A percentile compares a stretch with the other conserved stretches of the same genome.
phyloP scores from a whole-genome alignment of 2,113 vertebrate species.

The Thymallus thymallus region DNA sequence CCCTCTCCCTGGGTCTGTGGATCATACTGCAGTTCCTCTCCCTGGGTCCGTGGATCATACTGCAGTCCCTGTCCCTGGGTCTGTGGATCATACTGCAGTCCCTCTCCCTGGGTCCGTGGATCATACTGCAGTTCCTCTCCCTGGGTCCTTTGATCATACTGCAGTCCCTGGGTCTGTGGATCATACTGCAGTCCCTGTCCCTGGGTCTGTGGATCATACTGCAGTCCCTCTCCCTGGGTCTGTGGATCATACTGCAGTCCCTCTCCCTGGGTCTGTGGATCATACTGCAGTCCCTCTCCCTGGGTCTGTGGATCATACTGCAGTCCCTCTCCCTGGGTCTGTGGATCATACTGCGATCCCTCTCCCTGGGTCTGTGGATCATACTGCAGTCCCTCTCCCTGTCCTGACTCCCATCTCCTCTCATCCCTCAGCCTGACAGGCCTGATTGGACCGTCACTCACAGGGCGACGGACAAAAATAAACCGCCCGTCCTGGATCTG shows the following conservation, averaged over 20 bases:
- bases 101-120: constrained; percentile 56
- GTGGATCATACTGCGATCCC: constrained; percentile 60
- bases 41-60: constrained; percentile 61
- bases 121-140: constrained; percentile 54
- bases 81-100: constrained; percentile 61
- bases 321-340: constrained; percentile 48
- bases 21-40: constrained; percentile 58
- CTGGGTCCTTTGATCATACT: too few relatives aligned
- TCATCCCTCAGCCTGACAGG: constrained; percentile 64
- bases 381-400: constrained; percentile 46
- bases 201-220: constrained; percentile 62
- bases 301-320: constrained; percentile 62
- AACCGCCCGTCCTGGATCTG: constrained; percentile 42
- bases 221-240: constrained; percentile 48
- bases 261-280: constrained; percentile 59
- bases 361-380: constrained; percentile 60
- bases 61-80: constrained; percentile 46
- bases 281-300: constrained; percentile 49
- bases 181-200: constrained; percentile 54
- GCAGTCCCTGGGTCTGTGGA: constrained; percentile 60
- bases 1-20: constrained; percentile 54
- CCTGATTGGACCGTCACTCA: constrained; percentile 67
- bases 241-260: constrained; percentile 60
- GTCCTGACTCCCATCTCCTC: constrained; percentile 62
- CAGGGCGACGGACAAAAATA: constrained; percentile 48